A percentile compares a stretch with the other conserved stretches of the same genome.
Conservation (phyloP, 2,888 invertebrate genomes). For the Stenchaetothrips biformis region DNA sequence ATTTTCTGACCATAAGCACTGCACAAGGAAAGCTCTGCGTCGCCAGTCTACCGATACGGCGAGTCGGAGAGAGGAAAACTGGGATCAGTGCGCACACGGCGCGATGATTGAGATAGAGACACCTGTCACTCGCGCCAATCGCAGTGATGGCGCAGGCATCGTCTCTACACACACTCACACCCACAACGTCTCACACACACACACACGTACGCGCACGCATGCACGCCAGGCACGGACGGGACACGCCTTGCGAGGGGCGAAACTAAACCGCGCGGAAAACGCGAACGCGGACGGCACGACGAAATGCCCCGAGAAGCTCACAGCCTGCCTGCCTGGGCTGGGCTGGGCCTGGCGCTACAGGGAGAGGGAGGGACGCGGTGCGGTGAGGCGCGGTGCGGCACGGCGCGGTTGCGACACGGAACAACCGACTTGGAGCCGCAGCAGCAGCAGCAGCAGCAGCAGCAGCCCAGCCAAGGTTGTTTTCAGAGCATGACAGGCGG, state of each 20-base stretch:
- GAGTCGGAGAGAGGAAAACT: no score
- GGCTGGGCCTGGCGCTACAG: neutral
- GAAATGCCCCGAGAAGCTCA: neutral
- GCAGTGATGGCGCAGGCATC: neutral
- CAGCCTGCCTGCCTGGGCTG: neutral
- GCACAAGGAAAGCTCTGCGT: neutral
- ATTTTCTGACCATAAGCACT: neutral
- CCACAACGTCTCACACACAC: no score
- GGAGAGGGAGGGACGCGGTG: neutral
- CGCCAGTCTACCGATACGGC: no score
- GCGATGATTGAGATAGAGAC: neutral
- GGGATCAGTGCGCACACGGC: neutral
- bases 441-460: neutral
- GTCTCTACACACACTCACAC: neutral
- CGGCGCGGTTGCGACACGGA: constrained; percentile 15
- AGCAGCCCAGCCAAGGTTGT: constrained; percentile 12
- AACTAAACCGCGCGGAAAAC: neutral
- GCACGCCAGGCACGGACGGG: neutral
- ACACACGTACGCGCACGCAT: no score
- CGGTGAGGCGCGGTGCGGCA: neutral
- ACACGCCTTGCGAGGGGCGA: neutral
- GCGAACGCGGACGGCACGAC: neutral
- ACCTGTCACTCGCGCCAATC: constrained; percentile 6
- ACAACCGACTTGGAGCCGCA: constrained; percentile 4
- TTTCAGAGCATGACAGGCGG: constrained; percentile 7